Evolutionary conservation across 1,140 invertebrate species (phyloP), one percentile per base, ranked within the genome.

Genomic region (Euwallacea similis): DNA sequence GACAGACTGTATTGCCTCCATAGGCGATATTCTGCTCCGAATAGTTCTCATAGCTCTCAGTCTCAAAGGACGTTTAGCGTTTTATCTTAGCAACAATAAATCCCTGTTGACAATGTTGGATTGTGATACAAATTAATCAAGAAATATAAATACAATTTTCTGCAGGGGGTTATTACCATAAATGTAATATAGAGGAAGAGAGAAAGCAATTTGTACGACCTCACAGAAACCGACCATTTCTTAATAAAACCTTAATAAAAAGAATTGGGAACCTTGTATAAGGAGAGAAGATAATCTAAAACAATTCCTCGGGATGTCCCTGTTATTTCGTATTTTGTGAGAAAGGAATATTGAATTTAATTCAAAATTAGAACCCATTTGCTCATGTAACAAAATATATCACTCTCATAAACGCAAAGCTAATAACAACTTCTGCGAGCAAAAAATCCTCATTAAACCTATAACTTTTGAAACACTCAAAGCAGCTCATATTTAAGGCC

Each of bases 1-100:
- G n/a, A 46, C 43, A 7, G 16, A 42, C 64, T 42, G 11, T 54
- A 66, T 64, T 66, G 64, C 53, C 53, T 66, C 11, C 47, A 66
- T 66, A 11, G 21, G 46, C 46, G 46, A 50, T 50, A 50, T 50
- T 50, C 46, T 3, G 13, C 46, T 50, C 9, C 46, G 13, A 13
- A 50, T 13, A 50, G 46, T 50, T 50, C 46, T 33, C 21, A 33
- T 33, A 33, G 21, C 21, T 33, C 21, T 33, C 9, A 50, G 46
- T 50, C 46, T 13, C 46, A 13, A 50, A 50, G 46, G 46, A 50
- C 46, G 9, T 50, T 50, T 50, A 50, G 9, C 13, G 46, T 50
- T 50, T 50, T 50, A 50, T 50, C 46, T 13, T 50, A 50, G 46
- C 13, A 6, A 13, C 46, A 11, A 50, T 50, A 50, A 50, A 50